Evolutionary conservation across 2,888 invertebrate genomes (phyloP), one percentile per base, ranked within the genome.

Genomic region (Andrena bicolor): DNA sequence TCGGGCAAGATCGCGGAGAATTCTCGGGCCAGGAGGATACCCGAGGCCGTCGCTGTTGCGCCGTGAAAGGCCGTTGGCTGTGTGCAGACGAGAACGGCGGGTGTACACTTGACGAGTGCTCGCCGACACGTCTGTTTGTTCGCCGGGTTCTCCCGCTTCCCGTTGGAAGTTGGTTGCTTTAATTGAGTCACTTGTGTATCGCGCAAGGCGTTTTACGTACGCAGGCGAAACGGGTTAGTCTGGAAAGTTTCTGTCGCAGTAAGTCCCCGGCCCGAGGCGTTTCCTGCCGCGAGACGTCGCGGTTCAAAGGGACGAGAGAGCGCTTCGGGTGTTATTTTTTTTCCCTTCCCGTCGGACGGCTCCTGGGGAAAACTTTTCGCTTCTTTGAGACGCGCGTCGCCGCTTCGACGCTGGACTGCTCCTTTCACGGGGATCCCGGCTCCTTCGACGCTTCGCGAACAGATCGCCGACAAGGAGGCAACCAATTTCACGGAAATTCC

Each of bases 131-230:
- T 84, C 82, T 84, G 82, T 84, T 84, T 84, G 82, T 70, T 82
- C 85, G 87, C 85, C 84, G 85, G 23, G 86, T 89, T 90, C 86
- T 86, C 87, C 80, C 81, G 83, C 77, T 76, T 83, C 71, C 78
- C 80, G 76, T 51, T 56, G 68, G 76, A 85, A 88, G 84, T 87
- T 85, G 85, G 76, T 74, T 70, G 89, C 83, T 88, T 89, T 90
- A 90, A 90, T 90, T 90, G 88, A 90, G 90, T 90, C 88, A 86
- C 87, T 86, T 84, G 88, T 83, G 85, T 83, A 82, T 85, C 86
- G 88, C 84, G 82, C 72, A 56, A 77, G 78, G 65, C 87, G 80
- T 86, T 86, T 84, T 86, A 87, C 87, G 77, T 76, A 87, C 87
- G 82, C 82, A 56, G 80, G 70, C 80, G 77, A 82, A 80, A 76